phyloP scores from a whole-genome alignment of 2,113 vertebrate genomes.

The Scartelaos histophorus region DNA sequence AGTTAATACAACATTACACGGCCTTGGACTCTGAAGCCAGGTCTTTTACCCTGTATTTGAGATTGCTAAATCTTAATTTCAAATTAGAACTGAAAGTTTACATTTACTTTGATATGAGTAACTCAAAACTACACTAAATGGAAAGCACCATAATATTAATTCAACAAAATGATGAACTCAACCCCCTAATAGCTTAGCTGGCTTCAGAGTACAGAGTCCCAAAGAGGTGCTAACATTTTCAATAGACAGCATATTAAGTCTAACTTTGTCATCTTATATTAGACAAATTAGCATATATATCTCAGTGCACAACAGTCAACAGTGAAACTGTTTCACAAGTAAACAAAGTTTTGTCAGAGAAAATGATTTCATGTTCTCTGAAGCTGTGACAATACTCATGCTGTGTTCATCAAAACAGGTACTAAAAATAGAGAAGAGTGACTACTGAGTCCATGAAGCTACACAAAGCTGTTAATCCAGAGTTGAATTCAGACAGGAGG shows the following conservation, averaged over 20 bases:
- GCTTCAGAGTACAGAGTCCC: conserved; percentile 6
- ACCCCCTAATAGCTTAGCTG: neutral
- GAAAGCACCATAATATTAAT: neutral
- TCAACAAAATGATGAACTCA: neutral
- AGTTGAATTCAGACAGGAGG: conserved; percentile 67
- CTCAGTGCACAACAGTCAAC: conserved; percentile 82
- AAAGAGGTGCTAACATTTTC: conserved; percentile 86
- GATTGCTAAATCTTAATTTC: neutral
- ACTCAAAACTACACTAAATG: conserved; percentile 6
- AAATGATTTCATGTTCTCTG: conserved; percentile 64
- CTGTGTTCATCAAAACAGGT: conserved; percentile 79
- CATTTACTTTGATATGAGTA: neutral
- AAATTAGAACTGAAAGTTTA: neutral
- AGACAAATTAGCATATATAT: conserved; percentile 77
- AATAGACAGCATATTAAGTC: conserved; percentile 81
- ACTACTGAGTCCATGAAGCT: conserved; percentile 78
- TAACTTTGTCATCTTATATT: conserved; percentile 77
- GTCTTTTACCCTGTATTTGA: conserved; percentile 2
- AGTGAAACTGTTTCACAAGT: conserved; percentile 77
- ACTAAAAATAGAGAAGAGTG: conserved; percentile 80
- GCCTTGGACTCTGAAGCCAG: conserved; percentile 10
- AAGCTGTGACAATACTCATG: conserved; percentile 75
- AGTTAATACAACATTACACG: conserved; percentile 95
- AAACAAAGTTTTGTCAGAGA: conserved; percentile 65
- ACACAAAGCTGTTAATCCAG: conserved; percentile 80